These are phyloP conservation scores for Drosophila melanica DNA, from an alignment of 1,140 invertebrate species.

Conservation along the genomic window DNA sequence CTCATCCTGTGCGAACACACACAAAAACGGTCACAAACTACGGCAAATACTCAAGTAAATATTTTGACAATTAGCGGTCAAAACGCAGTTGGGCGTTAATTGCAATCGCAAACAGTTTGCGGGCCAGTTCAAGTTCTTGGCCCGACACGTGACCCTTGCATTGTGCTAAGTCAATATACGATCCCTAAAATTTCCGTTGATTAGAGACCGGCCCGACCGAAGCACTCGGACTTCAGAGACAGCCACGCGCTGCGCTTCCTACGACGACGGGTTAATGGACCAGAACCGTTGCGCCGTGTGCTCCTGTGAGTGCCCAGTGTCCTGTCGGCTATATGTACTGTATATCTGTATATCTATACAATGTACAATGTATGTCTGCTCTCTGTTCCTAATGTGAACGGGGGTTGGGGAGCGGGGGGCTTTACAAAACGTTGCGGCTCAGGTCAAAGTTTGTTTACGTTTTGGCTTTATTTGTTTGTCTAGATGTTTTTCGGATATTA, in stretches of 20 bases:
- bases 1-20: slow-evolving; percentile 9
- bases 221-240: slow-evolving; percentile 12
- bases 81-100: slow-evolving; percentile 67
- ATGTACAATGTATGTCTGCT: no score
- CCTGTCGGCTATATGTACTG: slow-evolving; percentile 14
- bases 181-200: slow-evolving; percentile 59
- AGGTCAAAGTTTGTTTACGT: slow-evolving; percentile 78
- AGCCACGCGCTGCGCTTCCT: slow-evolving; percentile 47
- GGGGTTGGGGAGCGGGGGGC: neutral
- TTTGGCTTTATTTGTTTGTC: slow-evolving; percentile 67
- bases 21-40: slow-evolving; percentile 2
- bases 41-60: slow-evolving; percentile 69
- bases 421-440: slow-evolving; percentile 46
- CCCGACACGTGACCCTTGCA: slow-evolving; percentile 64
- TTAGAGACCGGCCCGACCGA: slow-evolving; percentile 26
- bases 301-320: slow-evolving; percentile 61
- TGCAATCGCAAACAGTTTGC: slow-evolving; percentile 63
- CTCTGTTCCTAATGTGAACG: neutral
- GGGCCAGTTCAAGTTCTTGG: slow-evolving; percentile 30
- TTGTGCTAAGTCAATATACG: slow-evolving; percentile 72
- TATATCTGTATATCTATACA: slow-evolving; percentile 8
- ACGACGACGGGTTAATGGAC: slow-evolving; percentile 82
- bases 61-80: slow-evolving; percentile 83
- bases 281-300: slow-evolving; percentile 81
- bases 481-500: slow-evolving; percentile 82